Percentiles rank a stretch among this genome's conserved stretches.
Conservation (phyloP, 2,797 vertebrate species). For the Hydrolagus colliei region DNA sequence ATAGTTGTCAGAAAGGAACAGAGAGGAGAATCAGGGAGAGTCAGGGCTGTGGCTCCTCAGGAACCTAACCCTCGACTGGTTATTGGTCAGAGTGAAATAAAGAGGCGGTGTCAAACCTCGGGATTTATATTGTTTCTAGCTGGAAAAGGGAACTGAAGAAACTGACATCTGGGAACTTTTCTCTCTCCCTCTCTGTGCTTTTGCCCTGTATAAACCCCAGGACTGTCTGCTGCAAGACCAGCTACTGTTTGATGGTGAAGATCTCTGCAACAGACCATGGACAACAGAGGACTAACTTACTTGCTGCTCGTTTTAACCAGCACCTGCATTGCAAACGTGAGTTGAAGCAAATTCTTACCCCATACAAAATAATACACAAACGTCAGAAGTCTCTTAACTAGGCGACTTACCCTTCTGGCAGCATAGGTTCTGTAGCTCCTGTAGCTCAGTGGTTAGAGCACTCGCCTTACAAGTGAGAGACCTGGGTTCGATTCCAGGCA, state of each 20-base stretch:
- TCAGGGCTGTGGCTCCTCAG: too few species aligned
- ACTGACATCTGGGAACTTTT: background rate
- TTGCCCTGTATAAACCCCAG: background rate
- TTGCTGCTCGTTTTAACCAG: background rate
- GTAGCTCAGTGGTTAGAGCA: too few species aligned
- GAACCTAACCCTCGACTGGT: background rate
- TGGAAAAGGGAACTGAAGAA: background rate
- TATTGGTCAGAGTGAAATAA: slow-evolving; percentile 9
- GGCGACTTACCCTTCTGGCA: too few species aligned
- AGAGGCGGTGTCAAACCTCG: slow-evolving; percentile 7
- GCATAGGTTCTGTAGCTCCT: too few species aligned
- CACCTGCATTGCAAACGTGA: slow-evolving; percentile 26
- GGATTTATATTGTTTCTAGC: slow-evolving; percentile 16
- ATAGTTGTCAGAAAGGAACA: too few species aligned
- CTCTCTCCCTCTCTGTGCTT: too few species aligned
- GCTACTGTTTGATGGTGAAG: background rate
- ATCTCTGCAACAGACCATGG: slow-evolving; percentile 11
- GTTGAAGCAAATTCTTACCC: background rate
- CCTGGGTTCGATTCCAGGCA: too few species aligned
- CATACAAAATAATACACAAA: too few species aligned
- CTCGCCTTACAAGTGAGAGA: too few species aligned
- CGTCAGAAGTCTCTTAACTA: too few species aligned
- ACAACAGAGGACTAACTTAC: slow-evolving; percentile 9
- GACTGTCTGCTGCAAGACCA: background rate
- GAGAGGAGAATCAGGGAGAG: too few species aligned